Conservation (phyloP, 1,140 invertebrate species). For the Temnothorax longispinosus region DNA sequence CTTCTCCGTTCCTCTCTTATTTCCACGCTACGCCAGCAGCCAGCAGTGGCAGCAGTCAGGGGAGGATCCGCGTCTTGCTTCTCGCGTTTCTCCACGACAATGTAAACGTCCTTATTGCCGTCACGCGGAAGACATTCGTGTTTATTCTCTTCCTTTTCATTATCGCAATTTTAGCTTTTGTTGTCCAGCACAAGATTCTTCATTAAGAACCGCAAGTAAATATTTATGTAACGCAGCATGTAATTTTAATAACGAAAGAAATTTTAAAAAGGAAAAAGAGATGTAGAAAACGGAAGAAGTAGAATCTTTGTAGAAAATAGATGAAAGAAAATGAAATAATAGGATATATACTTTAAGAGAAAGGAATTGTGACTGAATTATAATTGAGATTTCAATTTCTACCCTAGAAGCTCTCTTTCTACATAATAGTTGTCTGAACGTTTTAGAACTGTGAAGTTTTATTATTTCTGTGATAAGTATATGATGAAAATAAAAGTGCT, state of each 20-base stretch:
- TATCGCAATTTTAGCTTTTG: slow-evolving; percentile 4
- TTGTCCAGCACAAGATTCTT: not conserved
- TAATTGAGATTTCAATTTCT: not conserved
- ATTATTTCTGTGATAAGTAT: not conserved
- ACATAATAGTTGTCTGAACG: not conserved
- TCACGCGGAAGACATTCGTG: slow-evolving; percentile 18
- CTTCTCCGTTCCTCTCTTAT: slow-evolving; percentile 44
- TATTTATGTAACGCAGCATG: not conserved
- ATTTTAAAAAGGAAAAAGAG: not conserved
- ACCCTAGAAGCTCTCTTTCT: not conserved
- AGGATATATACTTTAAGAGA: not conserved
- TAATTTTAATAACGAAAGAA: not conserved
- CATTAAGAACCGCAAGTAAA: not conserved
- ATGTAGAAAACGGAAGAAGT: not conserved
- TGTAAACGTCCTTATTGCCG: slow-evolving; percentile 3
- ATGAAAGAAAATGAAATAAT: not conserved
- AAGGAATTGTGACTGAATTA: not conserved
- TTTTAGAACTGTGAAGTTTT: not conserved
- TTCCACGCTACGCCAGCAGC: slow-evolving; percentile 10
- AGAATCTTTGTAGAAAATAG: not conserved
- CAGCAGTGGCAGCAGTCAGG: not conserved
- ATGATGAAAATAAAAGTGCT: not conserved
- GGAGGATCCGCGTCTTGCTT: not conserved
- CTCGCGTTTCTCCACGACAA: not conserved
- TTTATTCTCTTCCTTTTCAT: slow-evolving; percentile 37